Percentiles rank a stretch among this genome's conserved stretches.
Evolutionary conservation across 1,140 invertebrate genomes (phyloP).

Genomic region (Lepidurus arcticus): DNA sequence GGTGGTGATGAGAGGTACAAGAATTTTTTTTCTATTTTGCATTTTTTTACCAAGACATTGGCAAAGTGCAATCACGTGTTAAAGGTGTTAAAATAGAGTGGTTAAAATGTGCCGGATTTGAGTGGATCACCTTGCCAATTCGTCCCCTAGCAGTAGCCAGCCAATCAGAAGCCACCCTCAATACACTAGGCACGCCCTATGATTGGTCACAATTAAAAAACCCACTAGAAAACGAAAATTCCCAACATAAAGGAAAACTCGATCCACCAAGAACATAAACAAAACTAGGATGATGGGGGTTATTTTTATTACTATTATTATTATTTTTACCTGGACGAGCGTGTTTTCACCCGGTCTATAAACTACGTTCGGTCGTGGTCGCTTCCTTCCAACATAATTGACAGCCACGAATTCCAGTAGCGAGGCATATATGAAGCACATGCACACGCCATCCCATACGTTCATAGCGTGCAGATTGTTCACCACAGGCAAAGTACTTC

Average conservation of each 20-base stretch:
- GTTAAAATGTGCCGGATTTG: slow-evolving; percentile 15
- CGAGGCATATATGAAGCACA: slow-evolving; percentile 93
- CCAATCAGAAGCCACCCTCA: slow-evolving; percentile 22
- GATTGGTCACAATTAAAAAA: slow-evolving; percentile 25
- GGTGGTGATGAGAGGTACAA: neutral
- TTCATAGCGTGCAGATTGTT: slow-evolving; percentile 92
- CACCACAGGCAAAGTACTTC: slow-evolving; percentile 75
- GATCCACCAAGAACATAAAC: neutral
- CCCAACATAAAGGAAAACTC: slow-evolving; percentile 9
- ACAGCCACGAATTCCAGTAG: slow-evolving; percentile 89
- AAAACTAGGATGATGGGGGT: neutral
- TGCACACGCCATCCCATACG: slow-evolving; percentile 91
- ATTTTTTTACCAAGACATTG: neutral
- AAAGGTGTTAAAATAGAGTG: neutral
- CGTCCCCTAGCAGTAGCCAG: slow-evolving; percentile 26
- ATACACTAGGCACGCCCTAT: slow-evolving; percentile 32
- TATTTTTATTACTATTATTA: slow-evolving; percentile 30
- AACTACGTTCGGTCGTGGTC: slow-evolving; percentile 78
- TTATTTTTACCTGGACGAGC: slow-evolving; percentile 70
- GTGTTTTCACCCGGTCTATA: slow-evolving; percentile 83
- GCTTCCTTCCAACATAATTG: slow-evolving; percentile 87
- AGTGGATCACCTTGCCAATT: slow-evolving; percentile 28
- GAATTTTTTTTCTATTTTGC: too few relatives aligned
- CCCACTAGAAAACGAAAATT: slow-evolving; percentile 25
- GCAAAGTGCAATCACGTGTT: slow-evolving; percentile 16